Base-by-base conservation (phyloP, 1,140 invertebrate species). In the Drosophila aff. region DNA sequence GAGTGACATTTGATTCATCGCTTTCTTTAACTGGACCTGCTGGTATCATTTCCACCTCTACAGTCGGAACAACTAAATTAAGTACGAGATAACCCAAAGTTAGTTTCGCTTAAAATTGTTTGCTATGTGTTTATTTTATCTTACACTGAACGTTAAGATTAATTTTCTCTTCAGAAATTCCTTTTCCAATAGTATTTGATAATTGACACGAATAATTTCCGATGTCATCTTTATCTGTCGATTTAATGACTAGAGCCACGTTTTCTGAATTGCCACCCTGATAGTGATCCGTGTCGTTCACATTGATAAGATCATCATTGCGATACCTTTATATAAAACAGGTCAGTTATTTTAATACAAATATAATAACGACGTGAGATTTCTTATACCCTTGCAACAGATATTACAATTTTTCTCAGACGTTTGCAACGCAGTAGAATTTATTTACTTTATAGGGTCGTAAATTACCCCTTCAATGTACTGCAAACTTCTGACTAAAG, bases 131-230 rank as follows among this genome's bases (percentile, higher is more conserved):
- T 50, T 2, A 38, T 23, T 26, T 23, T 23, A 21, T 95, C 96
- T 96, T 95, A 98, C 97, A 97, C 65, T 97, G 94, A 49, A 98
- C 95, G 87, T 96, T 95, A 43, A 97, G 95, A 73, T 95, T 94
- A 57, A 97, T 95, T 75, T 93, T 94, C 55, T 96, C 95, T 28
- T 95, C 94, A n/a, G 96, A 96, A 50, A 94, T 40, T 38, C 81
- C 90, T 47, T 86, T 95, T 16, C 95, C 95, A 36, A 98, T 96
- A 16, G 93, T 94, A 85, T 98, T 98, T 60, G 95, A 94, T 23
- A 98, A 93, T 55, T 95, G 93, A 87, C 97, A 98, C 3, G 94
- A 95, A 92, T 98, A 98, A 74, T 95, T 95, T 38, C 97, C 97
- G 86, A 96, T 95, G 93, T 98, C 97, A 13, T 95, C 94, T 40